phyloP scores from a whole-genome alignment of 2,797 vertebrate genomes.

The Cheirogaleus major region DNA sequence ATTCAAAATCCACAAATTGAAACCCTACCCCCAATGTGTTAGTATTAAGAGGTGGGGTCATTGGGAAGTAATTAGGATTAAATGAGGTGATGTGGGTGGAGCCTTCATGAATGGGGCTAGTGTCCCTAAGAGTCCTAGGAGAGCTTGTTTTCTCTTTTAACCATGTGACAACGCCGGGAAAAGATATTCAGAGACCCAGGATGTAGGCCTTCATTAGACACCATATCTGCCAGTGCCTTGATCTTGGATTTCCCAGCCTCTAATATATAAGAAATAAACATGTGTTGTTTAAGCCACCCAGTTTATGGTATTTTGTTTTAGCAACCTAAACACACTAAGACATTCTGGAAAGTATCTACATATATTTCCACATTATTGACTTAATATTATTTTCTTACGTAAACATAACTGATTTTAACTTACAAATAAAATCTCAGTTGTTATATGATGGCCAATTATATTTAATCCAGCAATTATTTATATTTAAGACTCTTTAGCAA shows the following conservation, averaged over 20 bases:
- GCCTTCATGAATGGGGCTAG: background rate
- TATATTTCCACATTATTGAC: background rate
- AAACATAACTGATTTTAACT: background rate
- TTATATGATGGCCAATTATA: background rate
- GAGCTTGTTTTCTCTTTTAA: background rate
- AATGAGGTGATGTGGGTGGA: background rate
- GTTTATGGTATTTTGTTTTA: background rate
- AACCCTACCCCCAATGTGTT: background rate
- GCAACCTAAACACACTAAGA: background rate
- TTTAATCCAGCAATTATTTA: background rate
- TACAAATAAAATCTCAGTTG: background rate
- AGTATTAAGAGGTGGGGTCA: background rate
- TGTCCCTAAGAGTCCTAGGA: background rate
- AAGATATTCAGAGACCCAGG: background rate
- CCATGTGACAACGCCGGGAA: too few species aligned
- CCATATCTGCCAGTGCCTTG: background rate
- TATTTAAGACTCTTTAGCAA: background rate
- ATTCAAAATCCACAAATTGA: background rate
- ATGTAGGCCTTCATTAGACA: background rate
- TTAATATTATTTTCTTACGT: background rate
- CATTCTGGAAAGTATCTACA: background rate
- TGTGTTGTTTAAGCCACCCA: background rate
- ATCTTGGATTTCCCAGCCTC: background rate
- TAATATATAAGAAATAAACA: background rate
- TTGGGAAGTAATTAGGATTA: background rate